Percentiles rank a stretch among this genome's conserved stretches.
Conservation (phyloP, 2,888 invertebrate species). For the Drosophila mercatorum region DNA sequence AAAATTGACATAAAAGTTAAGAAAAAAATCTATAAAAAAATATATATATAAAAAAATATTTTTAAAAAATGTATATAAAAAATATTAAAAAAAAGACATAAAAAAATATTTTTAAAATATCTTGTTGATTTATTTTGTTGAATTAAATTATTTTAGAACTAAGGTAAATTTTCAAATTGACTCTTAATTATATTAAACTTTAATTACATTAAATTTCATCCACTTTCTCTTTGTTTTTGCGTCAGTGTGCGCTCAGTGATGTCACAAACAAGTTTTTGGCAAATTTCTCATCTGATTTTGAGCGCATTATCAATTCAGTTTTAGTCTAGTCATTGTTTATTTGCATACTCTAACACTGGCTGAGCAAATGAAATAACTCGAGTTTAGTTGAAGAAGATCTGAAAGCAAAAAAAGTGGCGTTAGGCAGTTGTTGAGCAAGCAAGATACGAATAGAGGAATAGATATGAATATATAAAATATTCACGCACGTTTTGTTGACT, state of each 20-base stretch:
- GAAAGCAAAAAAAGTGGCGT: not conserved
- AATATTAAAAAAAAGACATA: too few relatives aligned
- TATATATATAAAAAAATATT: too few relatives aligned
- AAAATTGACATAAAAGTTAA: too few relatives aligned
- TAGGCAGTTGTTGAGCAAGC: not conserved
- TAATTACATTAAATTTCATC: too few relatives aligned
- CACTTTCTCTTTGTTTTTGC: not conserved
- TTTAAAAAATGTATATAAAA: too few relatives aligned
- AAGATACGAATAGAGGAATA: not conserved
- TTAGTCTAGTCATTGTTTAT: slow-evolving; percentile 41
- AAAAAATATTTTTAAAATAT: too few relatives aligned
- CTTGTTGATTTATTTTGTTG: too few relatives aligned
- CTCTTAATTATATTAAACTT: too few relatives aligned
- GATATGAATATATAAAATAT: not conserved
- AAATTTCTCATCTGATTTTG: not conserved
- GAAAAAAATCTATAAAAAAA: too few relatives aligned
- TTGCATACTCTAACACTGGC: not conserved
- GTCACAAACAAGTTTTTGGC: slow-evolving; percentile 21
- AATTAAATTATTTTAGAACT: too few relatives aligned
- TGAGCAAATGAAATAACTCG: not conserved
- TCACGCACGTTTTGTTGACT: not conserved
- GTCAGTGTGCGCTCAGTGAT: slow-evolving; percentile 22
- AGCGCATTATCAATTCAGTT: slow-evolving; percentile 18
- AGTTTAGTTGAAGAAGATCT: not conserved
- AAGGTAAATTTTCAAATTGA: too few relatives aligned